Percentiles rank a stretch among this genome's conserved stretches.
phyloP scores from a whole-genome alignment of 2,888 invertebrate species.

The Stomorhina lunata region DNA sequence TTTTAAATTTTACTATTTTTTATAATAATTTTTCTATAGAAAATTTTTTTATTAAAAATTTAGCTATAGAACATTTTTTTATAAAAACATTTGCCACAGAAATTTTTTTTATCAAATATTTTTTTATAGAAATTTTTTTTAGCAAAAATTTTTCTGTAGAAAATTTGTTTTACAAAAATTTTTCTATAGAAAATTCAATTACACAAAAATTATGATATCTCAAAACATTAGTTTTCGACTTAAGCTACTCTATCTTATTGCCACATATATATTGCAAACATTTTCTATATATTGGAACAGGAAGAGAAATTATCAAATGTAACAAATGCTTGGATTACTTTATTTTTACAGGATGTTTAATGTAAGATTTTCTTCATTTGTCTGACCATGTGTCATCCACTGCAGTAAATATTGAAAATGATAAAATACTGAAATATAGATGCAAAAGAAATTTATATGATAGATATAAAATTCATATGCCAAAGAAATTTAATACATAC shows the following conservation, averaged over 20 bases:
- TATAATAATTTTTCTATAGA: no score
- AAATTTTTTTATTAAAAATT: no score
- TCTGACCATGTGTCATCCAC: slow-evolving; percentile 13
- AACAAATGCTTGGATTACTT: slow-evolving; percentile 28
- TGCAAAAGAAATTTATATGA: background rate
- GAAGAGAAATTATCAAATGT: slow-evolving; percentile 27
- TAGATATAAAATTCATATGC: slow-evolving; percentile 22
- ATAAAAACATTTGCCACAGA: no score
- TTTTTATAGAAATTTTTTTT: no score
- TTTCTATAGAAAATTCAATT: no score
- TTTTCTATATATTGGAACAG: slow-evolving; percentile 14
- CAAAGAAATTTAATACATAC: slow-evolving; percentile 12
- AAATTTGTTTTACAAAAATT: no score
- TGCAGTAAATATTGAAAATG: slow-evolving; percentile 15
- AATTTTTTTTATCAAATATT: no score
- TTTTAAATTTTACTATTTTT: no score
- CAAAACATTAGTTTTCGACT: no score
- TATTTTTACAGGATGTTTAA: slow-evolving; percentile 37
- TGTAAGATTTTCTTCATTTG: slow-evolving; percentile 11
- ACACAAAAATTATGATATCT: no score
- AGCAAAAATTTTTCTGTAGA: no score
- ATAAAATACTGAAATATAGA: slow-evolving; percentile 35
- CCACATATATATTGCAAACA: background rate
- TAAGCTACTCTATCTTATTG: background rate
- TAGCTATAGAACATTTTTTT: no score